Conservation (phyloP, 2,113 vertebrate species). For the human region GRCh38 chr5:107435501-107436000, state of each 20-base stretch:
- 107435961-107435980: background rate
- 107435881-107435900: constrained; percentile 62
- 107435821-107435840: constrained; percentile 46
- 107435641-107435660: background rate
- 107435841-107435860: constrained; percentile 35
- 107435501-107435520: constrained; percentile 48
- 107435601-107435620: constrained; percentile 19
- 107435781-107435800: constrained; percentile 39
- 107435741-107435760: constrained; percentile 10
- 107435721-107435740: background rate
- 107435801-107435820: constrained; percentile 63
- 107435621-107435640: background rate
- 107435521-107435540: background rate
- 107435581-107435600: background rate
- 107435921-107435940: constrained; percentile 66
- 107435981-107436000: background rate
- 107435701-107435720: background rate
- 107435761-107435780: constrained; percentile 53
- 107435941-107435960: constrained; percentile 67
- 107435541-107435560: background rate
- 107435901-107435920: constrained; percentile 57
- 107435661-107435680: background rate
- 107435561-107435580: background rate
- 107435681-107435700: background rate
- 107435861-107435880: constrained; percentile 60